Base-by-base conservation (phyloP, 2,113 vertebrate species). In the Taurulus bubalis region DNA sequence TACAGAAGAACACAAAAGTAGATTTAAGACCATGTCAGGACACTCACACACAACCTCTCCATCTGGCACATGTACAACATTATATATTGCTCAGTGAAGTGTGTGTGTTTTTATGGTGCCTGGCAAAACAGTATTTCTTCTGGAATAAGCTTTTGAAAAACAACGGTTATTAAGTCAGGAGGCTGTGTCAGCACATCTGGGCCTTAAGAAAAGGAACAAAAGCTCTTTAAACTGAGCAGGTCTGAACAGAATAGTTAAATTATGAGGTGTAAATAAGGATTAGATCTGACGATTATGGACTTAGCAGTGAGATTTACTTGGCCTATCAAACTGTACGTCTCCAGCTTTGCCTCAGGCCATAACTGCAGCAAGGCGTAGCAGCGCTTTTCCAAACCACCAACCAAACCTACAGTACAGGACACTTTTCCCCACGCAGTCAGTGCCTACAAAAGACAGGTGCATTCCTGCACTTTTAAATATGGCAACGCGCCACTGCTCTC, bases 401-500 rank as follows among this genome's bases (percentile, higher is more conserved):
- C 22, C 55, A 59, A 68, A 76, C 38, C 45, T 18, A 5, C 28
- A 55, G 26, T 20, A 20, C 65, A 18, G 66, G 11, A 8, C 36
- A n/a, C 10, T 70, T 38, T 10, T 55, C 28, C 24, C 15, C 42
- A 55, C 77, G 71, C 64, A 67, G 74, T 60, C 75, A 32, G 32
- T 1, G 51, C 55, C 69, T 47, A 71, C 20, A 1, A 77, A 49
- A 51, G 60, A 83, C 88, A 91, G 88, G 86, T 91, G 89, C 83
- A 84, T 83, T 76, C 65, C 77, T 80, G 82, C 82, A 82, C 83
- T 82, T 91, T 85, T 79, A 82, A 71, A 82, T 71, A 75, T 90
- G 90, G 83, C 76, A 80, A 49, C 2, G 30, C 16, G 49, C 90
- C 87, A 84, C 85, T 55, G 81, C 79, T 74, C 84, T 74, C 84